Percentiles rank a stretch among this genome's conserved stretches.
phyloP scores from a whole-genome alignment of 2,888 invertebrate genomes.

The Caenorhabditis sp. region DNA sequence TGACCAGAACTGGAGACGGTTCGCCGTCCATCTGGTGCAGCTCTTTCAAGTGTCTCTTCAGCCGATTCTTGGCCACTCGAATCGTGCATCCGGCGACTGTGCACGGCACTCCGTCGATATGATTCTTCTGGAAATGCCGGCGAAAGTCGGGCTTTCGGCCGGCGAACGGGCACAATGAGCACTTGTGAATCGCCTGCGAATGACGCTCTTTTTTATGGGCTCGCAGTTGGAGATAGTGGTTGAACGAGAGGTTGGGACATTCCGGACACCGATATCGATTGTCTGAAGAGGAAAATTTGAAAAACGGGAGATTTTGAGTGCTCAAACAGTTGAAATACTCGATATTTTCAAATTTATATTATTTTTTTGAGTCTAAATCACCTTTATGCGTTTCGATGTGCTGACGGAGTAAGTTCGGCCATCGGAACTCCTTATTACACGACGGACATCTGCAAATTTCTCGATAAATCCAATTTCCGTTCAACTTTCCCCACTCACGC shows the following conservation, averaged over 20 bases:
- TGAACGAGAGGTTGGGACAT: constrained; percentile 28
- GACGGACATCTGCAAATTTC: constrained; percentile 18
- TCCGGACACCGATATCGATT: constrained; percentile 15
- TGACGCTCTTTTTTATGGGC: constrained; percentile 36
- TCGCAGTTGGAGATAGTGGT: constrained; percentile 22
- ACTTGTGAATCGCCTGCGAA: constrained; percentile 35
- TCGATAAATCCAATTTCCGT: constrained; percentile 1
- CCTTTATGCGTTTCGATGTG: constrained; percentile 30
- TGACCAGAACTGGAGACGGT: neutral
- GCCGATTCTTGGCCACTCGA: constrained; percentile 49
- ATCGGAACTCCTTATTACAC: constrained; percentile 16
- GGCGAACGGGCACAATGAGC: constrained; percentile 35
- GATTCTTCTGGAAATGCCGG: constrained; percentile 50
- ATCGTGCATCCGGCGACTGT: constrained; percentile 56
- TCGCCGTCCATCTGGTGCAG: no score
- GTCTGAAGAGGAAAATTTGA: neutral
- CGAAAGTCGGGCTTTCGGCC: constrained; percentile 14
- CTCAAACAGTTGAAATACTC: no score
- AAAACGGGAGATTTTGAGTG: neutral
- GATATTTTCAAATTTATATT: no score
- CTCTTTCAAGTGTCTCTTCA: no score
- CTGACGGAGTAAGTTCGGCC: constrained; percentile 21
- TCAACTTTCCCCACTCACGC: neutral
- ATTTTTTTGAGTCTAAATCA: no score
- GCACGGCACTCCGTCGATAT: constrained; percentile 58